A percentile compares a stretch with the other conserved stretches of the same genome.
Evolutionary conservation across 2,113 vertebrate genomes (phyloP).

Genomic region (Buteo buteo): DNA sequence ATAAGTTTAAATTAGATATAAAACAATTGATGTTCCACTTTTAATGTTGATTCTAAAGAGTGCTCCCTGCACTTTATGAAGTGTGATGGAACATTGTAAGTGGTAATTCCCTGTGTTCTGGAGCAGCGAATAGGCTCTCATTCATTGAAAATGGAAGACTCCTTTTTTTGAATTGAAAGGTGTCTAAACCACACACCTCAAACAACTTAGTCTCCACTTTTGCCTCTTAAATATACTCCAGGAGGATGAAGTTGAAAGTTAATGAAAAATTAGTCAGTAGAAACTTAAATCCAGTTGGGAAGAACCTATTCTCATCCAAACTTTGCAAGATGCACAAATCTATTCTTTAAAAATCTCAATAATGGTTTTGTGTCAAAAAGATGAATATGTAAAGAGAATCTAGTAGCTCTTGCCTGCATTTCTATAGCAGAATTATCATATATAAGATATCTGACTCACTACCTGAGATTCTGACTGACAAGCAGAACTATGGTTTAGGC

Average conservation of each 20-base stretch:
- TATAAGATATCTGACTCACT: neutral
- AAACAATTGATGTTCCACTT: neutral
- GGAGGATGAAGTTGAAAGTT: neutral
- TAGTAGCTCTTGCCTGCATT: constrained; percentile 2
- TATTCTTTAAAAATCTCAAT: neutral
- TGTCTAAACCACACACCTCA: neutral
- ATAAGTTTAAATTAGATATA: neutral
- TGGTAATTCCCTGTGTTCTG: neutral
- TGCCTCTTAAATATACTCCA: neutral
- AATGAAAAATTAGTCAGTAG: neutral
- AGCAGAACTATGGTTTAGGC: neutral
- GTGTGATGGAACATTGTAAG: neutral
- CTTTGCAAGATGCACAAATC: neutral
- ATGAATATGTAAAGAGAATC: neutral
- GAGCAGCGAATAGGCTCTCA: neutral
- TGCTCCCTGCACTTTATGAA: neutral
- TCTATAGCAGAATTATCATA: neutral
- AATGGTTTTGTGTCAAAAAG: constrained; percentile 19
- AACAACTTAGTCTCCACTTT: neutral
- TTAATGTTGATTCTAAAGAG: neutral
- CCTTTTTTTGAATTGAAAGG: neutral
- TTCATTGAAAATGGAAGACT: neutral
- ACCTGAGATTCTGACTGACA: neutral
- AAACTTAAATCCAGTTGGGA: neutral
- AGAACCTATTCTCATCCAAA: neutral